These are phyloP conservation scores for Pseudococcus longispinus DNA, from an alignment of 2,888 invertebrate species.

Conservation along the genomic window DNA sequence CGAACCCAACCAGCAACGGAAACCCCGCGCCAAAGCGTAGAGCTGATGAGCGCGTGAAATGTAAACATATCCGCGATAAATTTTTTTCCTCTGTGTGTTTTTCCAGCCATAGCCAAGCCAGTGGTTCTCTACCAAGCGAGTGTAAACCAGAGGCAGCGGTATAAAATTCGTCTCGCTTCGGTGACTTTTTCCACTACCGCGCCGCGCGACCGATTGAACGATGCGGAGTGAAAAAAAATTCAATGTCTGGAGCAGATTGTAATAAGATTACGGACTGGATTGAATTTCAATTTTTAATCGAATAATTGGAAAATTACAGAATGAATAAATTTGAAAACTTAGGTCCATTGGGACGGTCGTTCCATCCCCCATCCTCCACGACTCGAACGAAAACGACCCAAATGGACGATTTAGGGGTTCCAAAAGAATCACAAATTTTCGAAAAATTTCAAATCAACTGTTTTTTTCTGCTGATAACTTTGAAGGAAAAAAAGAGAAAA, in stretches of 20 bases:
- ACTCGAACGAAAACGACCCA: too few relatives aligned
- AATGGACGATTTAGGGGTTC: too few relatives aligned
- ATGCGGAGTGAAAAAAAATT: background rate
- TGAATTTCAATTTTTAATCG: background rate
- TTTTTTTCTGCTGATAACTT: too few relatives aligned
- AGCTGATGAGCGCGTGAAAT: slow-evolving; percentile 20
- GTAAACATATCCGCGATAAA: slow-evolving; percentile 29
- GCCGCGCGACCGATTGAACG: background rate
- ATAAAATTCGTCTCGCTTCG: background rate
- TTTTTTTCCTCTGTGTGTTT: background rate
- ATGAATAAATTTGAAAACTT: too few relatives aligned
- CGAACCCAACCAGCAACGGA: background rate
- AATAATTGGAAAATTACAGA: background rate
- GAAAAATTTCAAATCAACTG: too few relatives aligned
- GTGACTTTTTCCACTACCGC: background rate
- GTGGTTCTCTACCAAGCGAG: too few relatives aligned
- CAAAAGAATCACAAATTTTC: too few relatives aligned
- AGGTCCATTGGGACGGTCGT: too few relatives aligned
- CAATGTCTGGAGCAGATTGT: background rate
- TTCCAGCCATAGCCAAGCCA: background rate
- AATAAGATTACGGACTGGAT: background rate
- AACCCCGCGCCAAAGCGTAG: background rate
- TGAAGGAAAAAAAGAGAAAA: too few relatives aligned
- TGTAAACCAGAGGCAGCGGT: background rate
- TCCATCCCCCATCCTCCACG: too few relatives aligned